These are phyloP conservation scores for Myrmophylax atrothorax DNA, from an alignment of 2,113 vertebrate genomes.

Conservation along the genomic window DNA sequence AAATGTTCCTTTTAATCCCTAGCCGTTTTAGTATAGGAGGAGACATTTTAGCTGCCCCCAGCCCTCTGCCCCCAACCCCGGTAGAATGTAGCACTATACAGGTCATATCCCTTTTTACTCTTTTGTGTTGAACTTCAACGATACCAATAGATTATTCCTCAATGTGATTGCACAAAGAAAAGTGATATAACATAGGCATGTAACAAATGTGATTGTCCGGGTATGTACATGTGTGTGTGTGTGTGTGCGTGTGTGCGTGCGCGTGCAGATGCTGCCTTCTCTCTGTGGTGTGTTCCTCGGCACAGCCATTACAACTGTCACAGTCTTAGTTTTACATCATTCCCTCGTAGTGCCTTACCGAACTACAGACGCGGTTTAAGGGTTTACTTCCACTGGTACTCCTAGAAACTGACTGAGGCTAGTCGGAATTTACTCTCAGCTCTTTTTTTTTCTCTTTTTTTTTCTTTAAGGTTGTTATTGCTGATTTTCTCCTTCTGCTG, in stretches of 20 bases:
- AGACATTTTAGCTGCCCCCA: constrained; percentile 77
- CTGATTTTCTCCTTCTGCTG: constrained; percentile 32
- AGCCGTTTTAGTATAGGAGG: constrained; percentile 47
- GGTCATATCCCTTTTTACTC: constrained; percentile 73
- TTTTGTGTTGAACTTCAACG: constrained; percentile 79
- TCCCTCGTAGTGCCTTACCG: constrained; percentile 99
- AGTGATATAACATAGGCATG: constrained; percentile 90
- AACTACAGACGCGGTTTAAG: constrained; percentile 83
- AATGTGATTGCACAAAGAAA: constrained; percentile 91
- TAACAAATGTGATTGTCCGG: constrained; percentile 87
- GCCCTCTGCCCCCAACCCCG: constrained; percentile 51
- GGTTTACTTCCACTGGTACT: constrained; percentile 85
- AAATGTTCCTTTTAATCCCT: constrained; percentile 41
- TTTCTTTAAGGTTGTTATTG: neutral
- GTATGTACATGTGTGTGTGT: constrained; percentile 31
- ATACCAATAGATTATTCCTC: constrained; percentile 91
- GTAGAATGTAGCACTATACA: constrained; percentile 89
- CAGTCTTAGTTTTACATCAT: constrained; percentile 87
- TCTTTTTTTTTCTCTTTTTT: neutral
- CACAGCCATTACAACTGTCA: constrained; percentile 77
- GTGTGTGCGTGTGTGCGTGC: constrained; percentile 33
- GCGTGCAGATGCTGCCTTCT: constrained; percentile 78
- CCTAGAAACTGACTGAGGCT: constrained; percentile 79
- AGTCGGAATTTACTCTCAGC: constrained; percentile 68
- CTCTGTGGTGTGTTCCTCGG: constrained; percentile 80